Evolutionary conservation across 1,140 invertebrate genomes (phyloP), one percentile per base, ranked within the genome.

Genomic region (Aphelinus certus): DNA sequence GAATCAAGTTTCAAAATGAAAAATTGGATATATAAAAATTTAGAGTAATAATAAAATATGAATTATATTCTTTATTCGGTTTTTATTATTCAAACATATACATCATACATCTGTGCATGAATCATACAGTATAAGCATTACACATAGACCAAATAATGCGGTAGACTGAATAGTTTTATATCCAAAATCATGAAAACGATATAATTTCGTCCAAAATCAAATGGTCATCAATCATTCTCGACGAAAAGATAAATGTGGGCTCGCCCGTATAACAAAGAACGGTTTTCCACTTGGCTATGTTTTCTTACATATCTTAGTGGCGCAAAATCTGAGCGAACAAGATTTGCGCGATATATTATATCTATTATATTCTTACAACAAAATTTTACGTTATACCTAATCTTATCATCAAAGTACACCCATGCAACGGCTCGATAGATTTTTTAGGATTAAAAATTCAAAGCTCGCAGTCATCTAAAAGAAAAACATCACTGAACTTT

Each of bases 201-300:
- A 79, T 80, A 80, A 73, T 79, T 76, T 78, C 79, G 55, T 80
- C 72, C 46, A 80, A 83, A 83, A 82, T 82, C 84, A 85, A 85
- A 84, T 85, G 83, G 84, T 83, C 81, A 84, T 81, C 83, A 85
- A 81, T 83, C 79, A 83, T 84, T 26, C 26, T 26, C 80, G 79
- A 82, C 82, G 81, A 82, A 81, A 81, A 80, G 77, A 83, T 79
- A 69, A 76, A 80, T 76, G 74, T 56, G 67, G 72, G 57, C 58
- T 66, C n/a, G 49, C 10, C 42, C 53, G 42, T 56, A 63, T 2
- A 26, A 61, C 56, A 70, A 69, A 60, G 46, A 63, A 55, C 61
- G 61, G 48, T 42, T 71, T 73, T 72, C 5, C 46, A 7, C 2
- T 56, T 67, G n/a, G 55, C 6, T 62, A 7, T 43, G 26, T 57